A percentile compares a stretch with the other conserved stretches of the same genome.
Evolutionary conservation across 2,113 vertebrate genomes (phyloP).

Genomic region (Cololabis saira): DNA sequence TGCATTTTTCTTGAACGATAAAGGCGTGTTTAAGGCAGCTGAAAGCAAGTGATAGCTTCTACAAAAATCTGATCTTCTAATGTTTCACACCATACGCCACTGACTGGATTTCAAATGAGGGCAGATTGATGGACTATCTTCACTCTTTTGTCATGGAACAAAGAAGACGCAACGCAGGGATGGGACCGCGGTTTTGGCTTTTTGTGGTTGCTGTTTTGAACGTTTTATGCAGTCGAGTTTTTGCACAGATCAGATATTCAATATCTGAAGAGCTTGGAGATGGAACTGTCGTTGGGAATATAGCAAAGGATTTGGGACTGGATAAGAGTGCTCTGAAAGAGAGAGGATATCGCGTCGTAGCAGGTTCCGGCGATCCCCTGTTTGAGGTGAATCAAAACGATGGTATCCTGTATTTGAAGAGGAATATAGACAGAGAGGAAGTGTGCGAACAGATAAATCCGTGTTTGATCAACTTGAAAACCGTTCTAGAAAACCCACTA

Average conservation of each 20-base stretch:
- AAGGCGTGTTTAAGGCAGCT: too few species aligned
- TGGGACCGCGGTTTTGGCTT: slow-evolving; percentile 19
- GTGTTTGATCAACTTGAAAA: slow-evolving; percentile 64
- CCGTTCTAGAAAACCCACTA: slow-evolving; percentile 73
- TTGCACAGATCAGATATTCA: slow-evolving; percentile 66
- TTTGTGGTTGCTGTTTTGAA: slow-evolving; percentile 34
- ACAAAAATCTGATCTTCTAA: too few species aligned
- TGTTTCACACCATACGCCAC: too few species aligned
- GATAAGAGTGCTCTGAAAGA: slow-evolving; percentile 59
- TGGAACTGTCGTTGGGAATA: slow-evolving; percentile 77
- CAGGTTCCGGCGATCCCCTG: slow-evolving; percentile 56
- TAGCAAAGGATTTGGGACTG: slow-evolving; percentile 78
- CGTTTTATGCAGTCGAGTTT: slow-evolving; percentile 40
- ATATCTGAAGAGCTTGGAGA: slow-evolving; percentile 76
- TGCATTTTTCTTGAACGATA: not conserved
- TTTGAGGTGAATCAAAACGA: slow-evolving; percentile 74
- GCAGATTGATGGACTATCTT: not conserved
- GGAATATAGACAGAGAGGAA: slow-evolving; percentile 63
- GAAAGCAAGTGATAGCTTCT: not conserved
- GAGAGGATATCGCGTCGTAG: slow-evolving; percentile 62
- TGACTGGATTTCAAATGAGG: not conserved
- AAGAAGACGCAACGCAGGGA: slow-evolving; percentile 43
- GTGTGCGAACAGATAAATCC: slow-evolving; percentile 47
- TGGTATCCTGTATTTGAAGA: slow-evolving; percentile 73
- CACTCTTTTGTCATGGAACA: slow-evolving; percentile 39